phyloP scores from a whole-genome alignment of 2,113 vertebrate species.

The Sander vitreus region DNA sequence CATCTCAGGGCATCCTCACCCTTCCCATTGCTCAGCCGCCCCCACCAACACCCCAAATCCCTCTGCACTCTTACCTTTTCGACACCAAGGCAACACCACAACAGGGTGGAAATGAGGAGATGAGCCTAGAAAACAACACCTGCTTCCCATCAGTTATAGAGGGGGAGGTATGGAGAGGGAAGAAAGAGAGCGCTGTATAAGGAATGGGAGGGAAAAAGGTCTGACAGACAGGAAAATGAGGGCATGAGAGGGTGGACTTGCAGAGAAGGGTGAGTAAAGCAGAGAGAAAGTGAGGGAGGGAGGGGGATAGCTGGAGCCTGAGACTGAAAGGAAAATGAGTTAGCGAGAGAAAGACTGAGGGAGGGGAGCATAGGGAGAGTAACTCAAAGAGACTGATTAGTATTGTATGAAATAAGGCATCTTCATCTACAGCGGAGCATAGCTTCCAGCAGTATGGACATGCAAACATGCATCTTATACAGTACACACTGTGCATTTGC shows the following conservation, averaged over 20 bases:
- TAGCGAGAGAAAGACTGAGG: not conserved
- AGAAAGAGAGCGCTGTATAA: not conserved
- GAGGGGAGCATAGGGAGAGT: not conserved
- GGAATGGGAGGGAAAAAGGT: conserved; percentile 3
- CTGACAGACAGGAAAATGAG: conserved; percentile 7
- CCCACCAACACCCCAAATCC: conserved; percentile 13
- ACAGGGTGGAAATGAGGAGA: conserved; percentile 51
- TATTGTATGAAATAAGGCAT: conserved; percentile 39
- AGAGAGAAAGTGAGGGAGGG: not conserved
- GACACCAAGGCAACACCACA: conserved; percentile 56
- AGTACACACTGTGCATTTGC: not conserved
- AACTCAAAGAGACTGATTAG: conserved; percentile 51
- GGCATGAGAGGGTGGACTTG: not conserved
- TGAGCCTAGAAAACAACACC: conserved; percentile 60
- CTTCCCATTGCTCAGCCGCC: conserved; percentile 35
- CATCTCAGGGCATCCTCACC: conserved; percentile 2
- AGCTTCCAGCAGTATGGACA: conserved; percentile 7
- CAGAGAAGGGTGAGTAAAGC: not conserved
- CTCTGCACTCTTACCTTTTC: conserved; percentile 27
- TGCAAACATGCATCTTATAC: not conserved
- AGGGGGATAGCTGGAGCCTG: not conserved
- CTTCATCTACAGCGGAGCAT: conserved; percentile 20
- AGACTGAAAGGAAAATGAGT: conserved; percentile 9
- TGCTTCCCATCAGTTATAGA: conserved; percentile 56
- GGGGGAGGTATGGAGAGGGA: conserved; percentile 3